Base-by-base conservation (phyloP, 2,888 invertebrate species). In the Hanleya hanleyi region DNA sequence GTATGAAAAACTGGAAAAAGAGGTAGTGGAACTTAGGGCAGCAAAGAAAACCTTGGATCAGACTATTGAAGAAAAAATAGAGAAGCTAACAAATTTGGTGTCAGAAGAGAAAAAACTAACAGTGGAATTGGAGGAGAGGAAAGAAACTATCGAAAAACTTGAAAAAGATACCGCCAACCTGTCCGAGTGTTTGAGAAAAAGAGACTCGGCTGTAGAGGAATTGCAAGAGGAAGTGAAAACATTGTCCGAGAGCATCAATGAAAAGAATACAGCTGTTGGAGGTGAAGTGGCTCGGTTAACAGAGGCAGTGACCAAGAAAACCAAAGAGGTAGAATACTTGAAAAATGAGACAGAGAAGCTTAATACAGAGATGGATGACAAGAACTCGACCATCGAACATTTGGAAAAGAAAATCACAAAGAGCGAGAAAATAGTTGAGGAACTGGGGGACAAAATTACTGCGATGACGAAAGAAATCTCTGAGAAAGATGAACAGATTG, bases 1-100 rank as follows among this genome's bases (percentile, higher is more conserved):
- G 69, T 71, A 74, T 47, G 71, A 74, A 41, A 62, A 75, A 5
- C 73, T 62, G 64, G 71, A 71, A 29, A 75, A 75, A 41, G 79
- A 77, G 65, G 68, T 78, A 33, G 77, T 77, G 49, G 50, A 75
- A 26, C 69, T 72, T 66, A 38, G 72, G 1, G 71, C 73, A 57
- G 78, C 78, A 15, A 70, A 72, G 26, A 35, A 76, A 7, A 69
- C 76, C 37, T n/a, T 66, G 47, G 66, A 73, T 33, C 35, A 57
- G 29, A 57, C 71, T 12, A 57, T 57, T 26, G 7, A 57, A 4
- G 9, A 26, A 29, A 15, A 29, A 4, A 57, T 15, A 29, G 29
- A 22, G 29, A 57, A 57, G 29, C 26, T 26, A 4, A 22, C 57
- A 7, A 4, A 22, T 7, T 57, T 57, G 32, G 57, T 29, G 9